Evolutionary conservation across 2,888 invertebrate genomes (phyloP), one percentile per base, ranked within the genome.

Genomic region (Drosophila ezoana): DNA sequence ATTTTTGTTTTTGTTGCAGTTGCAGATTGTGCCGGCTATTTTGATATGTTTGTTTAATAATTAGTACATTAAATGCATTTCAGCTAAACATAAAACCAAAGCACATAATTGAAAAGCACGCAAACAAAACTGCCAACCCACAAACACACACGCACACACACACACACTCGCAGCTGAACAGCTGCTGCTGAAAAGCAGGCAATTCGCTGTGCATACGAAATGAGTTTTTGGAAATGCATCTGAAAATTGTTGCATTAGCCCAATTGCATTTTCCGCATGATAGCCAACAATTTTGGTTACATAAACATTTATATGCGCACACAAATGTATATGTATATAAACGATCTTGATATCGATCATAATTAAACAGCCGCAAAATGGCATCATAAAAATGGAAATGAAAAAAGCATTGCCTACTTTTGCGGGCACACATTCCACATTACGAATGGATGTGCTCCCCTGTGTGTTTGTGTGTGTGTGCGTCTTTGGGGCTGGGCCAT

Each of bases 31-130:
- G 44, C 63, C 41, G 32, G 54, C 23, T 49, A 45, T 53, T 62
- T 65, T 43, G 58, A 13, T 76, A 61, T n/a, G n/a, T 79, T 82
- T 82, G 66, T 76, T 82, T 69, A 71, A 71, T 75, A 82, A 82
- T 82, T 85, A 80, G 72, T 69, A 61, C 40, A 82, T 82, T 77
- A 67, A 82, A 72, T 72, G 75, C 58, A 77, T 61, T 81, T 66
- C 47, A 48, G 57, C 71, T 59, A 48, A 62, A 32, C 53, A 54
- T 51, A 54, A 58, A 61, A 59, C 57, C 60, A 44, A 51, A 48
- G 51, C 51, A 44, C 62, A 73, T 65, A 69, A 76, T 72, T 60
- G 53, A 76, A 75, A 67, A 63, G 45, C 9, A 60, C 32, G 59
- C 60, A 72, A 68, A 68, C 49, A 63, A 13, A 63, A 45, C 20